phyloP scores from a whole-genome alignment of 2,888 invertebrate genomes.

The Ennomos fuscantarius region DNA sequence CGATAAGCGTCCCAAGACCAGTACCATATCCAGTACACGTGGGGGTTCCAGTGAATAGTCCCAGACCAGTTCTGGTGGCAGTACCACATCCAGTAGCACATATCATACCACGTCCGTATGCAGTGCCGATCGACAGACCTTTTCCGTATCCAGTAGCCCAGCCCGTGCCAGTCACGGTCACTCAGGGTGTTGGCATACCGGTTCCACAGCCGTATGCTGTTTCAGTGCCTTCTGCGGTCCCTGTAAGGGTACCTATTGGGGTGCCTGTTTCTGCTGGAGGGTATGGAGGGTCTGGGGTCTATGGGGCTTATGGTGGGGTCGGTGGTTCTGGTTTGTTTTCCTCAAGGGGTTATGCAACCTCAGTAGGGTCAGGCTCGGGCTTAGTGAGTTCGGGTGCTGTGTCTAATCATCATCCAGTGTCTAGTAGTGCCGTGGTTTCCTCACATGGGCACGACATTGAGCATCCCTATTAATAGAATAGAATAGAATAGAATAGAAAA shows the following conservation, averaged over 20 bases:
- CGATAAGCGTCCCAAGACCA: constrained; percentile 63
- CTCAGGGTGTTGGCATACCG: constrained; percentile 81
- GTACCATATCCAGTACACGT: constrained; percentile 80
- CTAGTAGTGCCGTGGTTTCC: constrained; percentile 36
- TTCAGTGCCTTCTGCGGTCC: constrained; percentile 69
- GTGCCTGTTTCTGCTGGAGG: constrained; percentile 43
- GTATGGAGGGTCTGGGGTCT: constrained; percentile 18
- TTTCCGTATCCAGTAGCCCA: constrained; percentile 83
- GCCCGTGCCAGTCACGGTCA: constrained; percentile 79
- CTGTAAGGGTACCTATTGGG: constrained; percentile 66
- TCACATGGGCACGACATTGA: constrained; percentile 51
- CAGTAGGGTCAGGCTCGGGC: constrained; percentile 14
- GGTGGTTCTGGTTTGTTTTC: constrained; percentile 14
- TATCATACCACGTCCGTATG: constrained; percentile 72
- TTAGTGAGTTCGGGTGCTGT: constrained; percentile 15
- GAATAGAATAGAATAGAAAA: no score
- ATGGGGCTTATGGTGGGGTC: constrained; percentile 18
- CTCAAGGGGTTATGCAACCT: constrained; percentile 16
- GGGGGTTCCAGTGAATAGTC: constrained; percentile 78
- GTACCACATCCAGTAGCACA: constrained; percentile 81
- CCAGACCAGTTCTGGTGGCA: constrained; percentile 75
- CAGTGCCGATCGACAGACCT: constrained; percentile 81
- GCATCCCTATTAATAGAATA: constrained; percentile 44
- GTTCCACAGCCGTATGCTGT: constrained; percentile 82
- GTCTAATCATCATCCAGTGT: constrained; percentile 23